Base-by-base conservation (phyloP, 2,113 vertebrate genomes). In the Microcebus jonahi region DNA sequence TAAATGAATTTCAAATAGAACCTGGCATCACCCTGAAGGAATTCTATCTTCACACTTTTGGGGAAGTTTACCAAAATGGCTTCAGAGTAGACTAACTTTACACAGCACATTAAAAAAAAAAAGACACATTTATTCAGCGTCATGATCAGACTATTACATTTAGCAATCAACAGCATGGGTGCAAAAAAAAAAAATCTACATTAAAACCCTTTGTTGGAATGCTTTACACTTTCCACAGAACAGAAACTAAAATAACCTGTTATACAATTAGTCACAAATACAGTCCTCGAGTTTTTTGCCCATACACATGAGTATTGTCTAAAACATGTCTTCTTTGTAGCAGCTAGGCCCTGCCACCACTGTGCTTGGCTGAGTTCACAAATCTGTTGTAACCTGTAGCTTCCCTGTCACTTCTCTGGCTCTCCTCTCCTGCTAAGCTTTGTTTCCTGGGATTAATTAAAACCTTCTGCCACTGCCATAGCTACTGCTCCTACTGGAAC, bases 401-500 rank as follows among this genome's bases (percentile, higher is more conserved):
- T 99, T 99, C 99, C 99, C 99, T 99, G 99, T 99, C 99, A 99
- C 98, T 99, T 99, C 99, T 99, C 99, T 99, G 99, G 99, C 99
- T 99, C 99, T 99, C 99, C 99, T 99, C 99, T 99, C 99, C 99
- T 98, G 98, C 98, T 99, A 99, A 99, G 99, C 99, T 99, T 98
- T 99, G 99, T 99, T 99, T 99, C 99, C 99, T 99, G 99, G 61
- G 25, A 63, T 12, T 63, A 63, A 63, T 29, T 63, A 63, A 63
- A 61, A 63, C 25, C 25, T 63, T 63, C 61, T 29, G 61, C 61
- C 61, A 63, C 61, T 63, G 61, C 25, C 61, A 27, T 63, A 63
- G 61, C 61, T 63, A 29, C 61, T 29, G 61, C 25, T 63, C 11
- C 61, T 63, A 63, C 25, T 63, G 25, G 61, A 27, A 63, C 61